These are phyloP conservation scores for Acleris literana DNA, from an alignment of 2,888 invertebrate genomes.

Conservation along the genomic window DNA sequence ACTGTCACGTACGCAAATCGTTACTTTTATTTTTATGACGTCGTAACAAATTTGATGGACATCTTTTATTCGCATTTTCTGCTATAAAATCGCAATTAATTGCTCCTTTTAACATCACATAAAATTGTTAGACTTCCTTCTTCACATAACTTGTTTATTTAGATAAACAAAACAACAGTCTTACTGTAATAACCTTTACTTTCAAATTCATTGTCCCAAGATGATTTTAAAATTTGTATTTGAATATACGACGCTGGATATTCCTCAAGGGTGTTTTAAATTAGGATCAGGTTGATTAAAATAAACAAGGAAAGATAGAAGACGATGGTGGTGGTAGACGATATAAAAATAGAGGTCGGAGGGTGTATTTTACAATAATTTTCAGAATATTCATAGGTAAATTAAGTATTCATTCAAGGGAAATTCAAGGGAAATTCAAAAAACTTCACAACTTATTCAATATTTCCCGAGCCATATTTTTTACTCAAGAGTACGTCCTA, in stretches of 20 bases:
- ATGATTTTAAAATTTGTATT: too few relatives aligned
- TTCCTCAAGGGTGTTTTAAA: too few relatives aligned
- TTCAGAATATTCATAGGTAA: too few relatives aligned
- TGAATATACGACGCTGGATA: too few relatives aligned
- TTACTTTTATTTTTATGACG: constrained; percentile 5
- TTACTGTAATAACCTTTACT: too few relatives aligned
- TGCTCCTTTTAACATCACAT: neutral
- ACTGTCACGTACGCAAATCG: constrained; percentile 3
- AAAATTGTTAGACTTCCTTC: neutral
- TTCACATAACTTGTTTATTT: neutral
- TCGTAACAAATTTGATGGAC: constrained; percentile 8
- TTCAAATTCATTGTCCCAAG: too few relatives aligned
- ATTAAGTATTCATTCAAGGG: neutral
- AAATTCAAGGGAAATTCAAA: neutral
- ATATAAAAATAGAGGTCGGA: too few relatives aligned
- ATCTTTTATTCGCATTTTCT: constrained; percentile 9
- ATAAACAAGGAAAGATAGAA: too few relatives aligned
- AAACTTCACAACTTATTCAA: constrained; percentile 2
- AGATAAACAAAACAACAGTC: too few relatives aligned
- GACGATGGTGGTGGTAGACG: too few relatives aligned
- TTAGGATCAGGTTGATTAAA: too few relatives aligned
- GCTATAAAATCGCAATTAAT: constrained; percentile 7
- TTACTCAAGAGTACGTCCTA: neutral
- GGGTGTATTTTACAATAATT: too few relatives aligned
- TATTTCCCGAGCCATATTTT: constrained; percentile 1